A percentile compares a stretch with the other conserved stretches of the same genome.
These are phyloP conservation scores for Frieseomelitta varia DNA, from an alignment of 1,140 invertebrate species.

Conservation along the genomic window DNA sequence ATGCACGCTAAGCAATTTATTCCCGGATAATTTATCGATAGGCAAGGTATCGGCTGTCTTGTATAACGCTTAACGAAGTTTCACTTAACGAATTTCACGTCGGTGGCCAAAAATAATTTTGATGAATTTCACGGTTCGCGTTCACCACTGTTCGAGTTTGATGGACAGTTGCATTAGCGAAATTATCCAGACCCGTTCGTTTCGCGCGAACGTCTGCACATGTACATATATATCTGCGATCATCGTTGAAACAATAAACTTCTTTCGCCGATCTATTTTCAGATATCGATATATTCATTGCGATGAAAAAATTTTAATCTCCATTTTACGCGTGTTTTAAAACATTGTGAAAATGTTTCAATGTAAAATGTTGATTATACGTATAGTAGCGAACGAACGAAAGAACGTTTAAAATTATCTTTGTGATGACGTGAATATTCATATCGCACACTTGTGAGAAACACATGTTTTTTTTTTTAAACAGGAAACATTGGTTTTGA, in stretches of 20 bases:
- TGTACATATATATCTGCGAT: too few species aligned
- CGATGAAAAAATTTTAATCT: neutral
- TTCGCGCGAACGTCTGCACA: neutral
- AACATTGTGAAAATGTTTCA: neutral
- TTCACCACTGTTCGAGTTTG: neutral
- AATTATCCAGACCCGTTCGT: neutral
- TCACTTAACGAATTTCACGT: neutral
- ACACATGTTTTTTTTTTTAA: too few species aligned
- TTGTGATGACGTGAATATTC: too few species aligned
- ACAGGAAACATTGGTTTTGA: too few species aligned
- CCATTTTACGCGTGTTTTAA: neutral
- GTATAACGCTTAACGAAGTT: neutral
- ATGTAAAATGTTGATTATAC: neutral
- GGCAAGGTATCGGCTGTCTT: neutral
- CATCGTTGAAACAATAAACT: neutral
- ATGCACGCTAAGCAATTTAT: constrained; percentile 6
- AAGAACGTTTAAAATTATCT: too few species aligned
- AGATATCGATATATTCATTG: neutral
- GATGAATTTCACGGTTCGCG: neutral
- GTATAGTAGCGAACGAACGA: too few species aligned
- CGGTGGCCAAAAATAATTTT: constrained; percentile 16
- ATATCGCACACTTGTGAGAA: too few species aligned
- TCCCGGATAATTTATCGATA: constrained; percentile 3
- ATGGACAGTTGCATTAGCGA: constrained; percentile 38
- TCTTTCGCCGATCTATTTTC: neutral